Conservation (phyloP, 2,888 invertebrate genomes). For the Tipula helvola region DNA sequence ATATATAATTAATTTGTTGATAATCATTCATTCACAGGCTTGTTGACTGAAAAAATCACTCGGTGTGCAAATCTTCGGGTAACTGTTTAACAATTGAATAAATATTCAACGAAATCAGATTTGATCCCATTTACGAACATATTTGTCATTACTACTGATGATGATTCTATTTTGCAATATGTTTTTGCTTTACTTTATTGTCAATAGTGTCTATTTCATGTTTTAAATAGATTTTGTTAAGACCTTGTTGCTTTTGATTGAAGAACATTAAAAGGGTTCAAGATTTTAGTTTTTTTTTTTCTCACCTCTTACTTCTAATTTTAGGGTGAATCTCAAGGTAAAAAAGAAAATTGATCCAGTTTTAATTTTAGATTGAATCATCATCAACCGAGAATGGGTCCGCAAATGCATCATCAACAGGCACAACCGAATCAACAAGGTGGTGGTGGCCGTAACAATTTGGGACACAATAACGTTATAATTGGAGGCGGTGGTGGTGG, state of each 20-base stretch:
- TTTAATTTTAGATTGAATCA: neutral
- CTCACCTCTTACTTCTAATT: neutral
- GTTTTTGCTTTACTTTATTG: conserved; percentile 11
- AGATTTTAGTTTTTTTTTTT: neutral
- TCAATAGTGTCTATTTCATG: conserved; percentile 13
- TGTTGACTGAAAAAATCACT: neutral
- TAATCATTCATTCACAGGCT: neutral
- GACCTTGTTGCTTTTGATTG: neutral
- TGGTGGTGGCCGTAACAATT: neutral
- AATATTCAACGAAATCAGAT: neutral
- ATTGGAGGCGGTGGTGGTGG: neutral
- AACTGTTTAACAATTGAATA: neutral
- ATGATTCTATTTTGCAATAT: neutral
- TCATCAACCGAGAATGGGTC: conserved; percentile 7
- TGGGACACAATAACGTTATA: neutral
- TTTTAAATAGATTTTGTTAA: conserved; percentile 12
- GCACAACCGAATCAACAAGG: neutral
- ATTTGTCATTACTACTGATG: conserved; percentile 15
- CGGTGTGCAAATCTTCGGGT: neutral
- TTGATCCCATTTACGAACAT: neutral
- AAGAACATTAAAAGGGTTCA: neutral
- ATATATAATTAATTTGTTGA: neutral
- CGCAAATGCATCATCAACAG: conserved; percentile 8
- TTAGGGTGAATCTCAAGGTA: neutral
- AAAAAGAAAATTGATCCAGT: neutral